phyloP scores from a whole-genome alignment of 2,113 vertebrate species.

The Mastomys natalensis region DNA sequence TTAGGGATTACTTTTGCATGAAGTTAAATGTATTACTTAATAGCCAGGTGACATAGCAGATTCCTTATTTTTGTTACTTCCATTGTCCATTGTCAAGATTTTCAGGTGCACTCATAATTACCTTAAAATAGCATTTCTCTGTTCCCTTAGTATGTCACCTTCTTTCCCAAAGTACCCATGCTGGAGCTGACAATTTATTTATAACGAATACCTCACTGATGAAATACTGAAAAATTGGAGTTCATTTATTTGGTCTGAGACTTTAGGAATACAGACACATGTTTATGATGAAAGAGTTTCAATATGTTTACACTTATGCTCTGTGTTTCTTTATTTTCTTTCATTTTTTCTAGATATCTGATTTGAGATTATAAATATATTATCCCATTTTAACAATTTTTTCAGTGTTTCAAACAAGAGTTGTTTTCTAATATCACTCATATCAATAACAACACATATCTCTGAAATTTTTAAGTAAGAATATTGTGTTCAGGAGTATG shows the following conservation, averaged over 20 bases:
- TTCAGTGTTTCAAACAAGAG: background rate
- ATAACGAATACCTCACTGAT: background rate
- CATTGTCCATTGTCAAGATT: background rate
- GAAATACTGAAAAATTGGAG: background rate
- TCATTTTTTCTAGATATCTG: background rate
- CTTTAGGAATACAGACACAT: background rate
- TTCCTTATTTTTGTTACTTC: background rate
- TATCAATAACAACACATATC: background rate
- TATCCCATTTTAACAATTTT: background rate
- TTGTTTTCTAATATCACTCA: background rate
- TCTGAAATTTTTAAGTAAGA: background rate
- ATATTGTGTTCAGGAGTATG: background rate
- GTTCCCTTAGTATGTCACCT: background rate
- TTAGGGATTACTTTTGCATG: background rate
- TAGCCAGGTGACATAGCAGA: background rate
- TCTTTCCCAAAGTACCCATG: background rate
- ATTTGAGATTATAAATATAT: background rate
- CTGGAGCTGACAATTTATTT: background rate
- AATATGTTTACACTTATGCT: background rate
- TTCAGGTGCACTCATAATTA: too few relatives aligned
- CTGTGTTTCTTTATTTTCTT: background rate
- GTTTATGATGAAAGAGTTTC: background rate
- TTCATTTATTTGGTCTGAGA: background rate
- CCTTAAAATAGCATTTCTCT: background rate
- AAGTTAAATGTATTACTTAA: background rate